Conservation (phyloP, 2,113 vertebrate species). For the Erythrolamprus reginae region DNA sequence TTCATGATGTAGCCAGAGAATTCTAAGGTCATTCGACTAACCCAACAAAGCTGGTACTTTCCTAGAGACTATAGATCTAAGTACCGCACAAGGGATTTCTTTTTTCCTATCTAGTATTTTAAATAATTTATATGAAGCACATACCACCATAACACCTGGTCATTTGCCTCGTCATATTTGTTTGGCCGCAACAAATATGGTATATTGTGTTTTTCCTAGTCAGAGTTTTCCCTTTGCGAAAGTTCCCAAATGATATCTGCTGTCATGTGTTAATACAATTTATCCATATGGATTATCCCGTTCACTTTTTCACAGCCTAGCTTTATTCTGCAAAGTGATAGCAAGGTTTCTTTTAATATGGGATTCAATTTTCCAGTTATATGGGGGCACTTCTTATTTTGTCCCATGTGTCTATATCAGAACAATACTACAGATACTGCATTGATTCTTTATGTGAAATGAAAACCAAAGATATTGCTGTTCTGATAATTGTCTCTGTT, state of each 20-base stretch:
- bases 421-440: background rate
- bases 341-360: background rate
- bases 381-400: background rate
- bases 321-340: background rate
- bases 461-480: background rate
- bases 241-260: too few relatives aligned
- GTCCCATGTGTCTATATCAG: background rate
- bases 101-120: background rate
- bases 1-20: conserved; percentile 48
- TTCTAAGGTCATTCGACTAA: conserved; percentile 42
- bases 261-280: background rate
- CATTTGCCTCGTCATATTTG: background rate
- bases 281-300: accelerated
- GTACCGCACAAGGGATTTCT: background rate
- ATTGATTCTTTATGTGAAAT: background rate
- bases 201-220: background rate
- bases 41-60: background rate
- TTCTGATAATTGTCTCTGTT: background rate
- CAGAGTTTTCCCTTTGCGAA: background rate
- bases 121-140: background rate
- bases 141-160: background rate
- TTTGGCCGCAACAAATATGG: background rate
- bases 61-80: accelerated
- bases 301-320: background rate
- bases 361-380: background rate